Conservation (phyloP, 2,113 vertebrate species). For the Prolemur simus region DNA sequence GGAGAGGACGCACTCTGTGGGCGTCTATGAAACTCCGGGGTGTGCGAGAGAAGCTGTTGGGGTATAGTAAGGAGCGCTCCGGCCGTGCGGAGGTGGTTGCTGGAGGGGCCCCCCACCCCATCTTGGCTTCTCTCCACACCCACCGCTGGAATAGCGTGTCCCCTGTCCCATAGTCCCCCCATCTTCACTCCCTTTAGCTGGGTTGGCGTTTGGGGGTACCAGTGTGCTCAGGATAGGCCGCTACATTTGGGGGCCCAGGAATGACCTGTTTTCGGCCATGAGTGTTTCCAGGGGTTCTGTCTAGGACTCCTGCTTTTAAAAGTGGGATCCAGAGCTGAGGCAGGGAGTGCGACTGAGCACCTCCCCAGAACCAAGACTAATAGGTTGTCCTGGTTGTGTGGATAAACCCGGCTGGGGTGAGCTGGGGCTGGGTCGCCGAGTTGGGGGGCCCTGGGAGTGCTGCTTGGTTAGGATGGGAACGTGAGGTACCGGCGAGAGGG, state of each 20-base stretch:
- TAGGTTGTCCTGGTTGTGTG: background rate
- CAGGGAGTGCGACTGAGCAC: background rate
- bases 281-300: conserved; percentile 36
- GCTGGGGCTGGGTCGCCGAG: conserved; percentile 23
- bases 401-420: background rate
- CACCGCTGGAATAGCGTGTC: background rate
- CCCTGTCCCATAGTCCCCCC: background rate
- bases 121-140: conserved; percentile 15
- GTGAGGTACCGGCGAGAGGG: background rate
- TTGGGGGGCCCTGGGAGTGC: background rate
- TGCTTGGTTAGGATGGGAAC: background rate
- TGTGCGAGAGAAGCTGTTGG: conserved; percentile 43
- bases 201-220: background rate
- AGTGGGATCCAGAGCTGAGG: conserved; percentile 56
- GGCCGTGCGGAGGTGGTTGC: conserved; percentile 44
- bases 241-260: background rate
- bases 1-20: conserved; percentile 2
- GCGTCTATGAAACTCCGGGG: conserved; percentile 59
- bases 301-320: conserved; percentile 25
- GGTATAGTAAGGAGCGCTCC: conserved; percentile 27
- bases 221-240: conserved; percentile 16
- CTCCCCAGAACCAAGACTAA: background rate
- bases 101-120: background rate
- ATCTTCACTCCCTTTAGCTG: background rate
- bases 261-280: conserved; percentile 72